Percentiles rank a stretch among this genome's conserved stretches.
Conservation (phyloP, 2,888 invertebrate species). For the Neoaliturus tenellus region DNA sequence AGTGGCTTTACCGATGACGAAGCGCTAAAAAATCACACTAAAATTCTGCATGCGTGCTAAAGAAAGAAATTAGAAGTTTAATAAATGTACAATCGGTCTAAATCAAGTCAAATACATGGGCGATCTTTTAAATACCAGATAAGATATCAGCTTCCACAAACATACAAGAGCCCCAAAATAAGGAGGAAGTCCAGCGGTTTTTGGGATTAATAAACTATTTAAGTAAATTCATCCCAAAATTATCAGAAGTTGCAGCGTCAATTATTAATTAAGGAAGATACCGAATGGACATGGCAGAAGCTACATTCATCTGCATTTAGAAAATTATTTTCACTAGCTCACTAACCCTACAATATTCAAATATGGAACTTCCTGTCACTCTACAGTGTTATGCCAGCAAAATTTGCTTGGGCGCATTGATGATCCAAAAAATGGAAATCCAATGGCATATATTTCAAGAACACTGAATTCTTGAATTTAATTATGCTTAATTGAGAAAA, state of each 20-base stretch:
- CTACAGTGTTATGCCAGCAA: constrained; percentile 19
- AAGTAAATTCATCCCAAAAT: constrained; percentile 34
- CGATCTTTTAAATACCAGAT: neutral
- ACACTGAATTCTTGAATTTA: neutral
- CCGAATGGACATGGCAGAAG: neutral
- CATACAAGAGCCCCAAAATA: constrained; percentile 14
- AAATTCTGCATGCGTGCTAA: neutral
- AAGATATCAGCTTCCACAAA: neutral
- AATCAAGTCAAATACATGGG: constrained; percentile 13
- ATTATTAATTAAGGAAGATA: neutral
- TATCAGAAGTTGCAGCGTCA: constrained; percentile 9
- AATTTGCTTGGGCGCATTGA: neutral
- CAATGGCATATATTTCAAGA: constrained; percentile 20
- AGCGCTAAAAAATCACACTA: neutral
- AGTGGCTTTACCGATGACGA: neutral
- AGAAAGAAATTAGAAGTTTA: neutral
- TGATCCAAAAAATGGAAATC: constrained; percentile 1
- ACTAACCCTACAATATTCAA: neutral
- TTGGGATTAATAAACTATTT: constrained; percentile 34
- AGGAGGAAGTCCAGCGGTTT: neutral
- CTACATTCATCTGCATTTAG: neutral
- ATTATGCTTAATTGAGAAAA: constrained; percentile 69
- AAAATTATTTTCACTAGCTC: constrained; percentile 6
- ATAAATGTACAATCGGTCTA: neutral
- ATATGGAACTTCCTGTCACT: neutral